Percentiles rank a stretch among this genome's conserved stretches.
Evolutionary conservation across 1,140 invertebrate genomes (phyloP).

Genomic region (Neuroterus valhalla): DNA sequence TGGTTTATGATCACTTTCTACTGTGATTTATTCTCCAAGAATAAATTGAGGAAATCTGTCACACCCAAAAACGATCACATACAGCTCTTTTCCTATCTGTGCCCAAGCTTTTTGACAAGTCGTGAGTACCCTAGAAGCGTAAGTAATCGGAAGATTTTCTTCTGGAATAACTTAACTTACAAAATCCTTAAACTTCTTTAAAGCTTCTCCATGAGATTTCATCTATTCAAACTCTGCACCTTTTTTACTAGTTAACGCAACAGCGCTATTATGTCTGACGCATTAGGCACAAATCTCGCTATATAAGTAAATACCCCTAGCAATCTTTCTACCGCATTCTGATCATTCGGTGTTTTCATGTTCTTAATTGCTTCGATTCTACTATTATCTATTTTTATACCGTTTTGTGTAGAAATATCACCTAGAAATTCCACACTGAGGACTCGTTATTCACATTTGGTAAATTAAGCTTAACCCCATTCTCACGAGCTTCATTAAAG

Average conservation of each 20-base stretch:
- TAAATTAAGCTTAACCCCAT: constrained; percentile 60
- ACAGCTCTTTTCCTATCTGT: constrained; percentile 71
- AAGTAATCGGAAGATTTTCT: constrained; percentile 55
- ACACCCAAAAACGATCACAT: constrained; percentile 71
- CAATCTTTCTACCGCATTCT: constrained; percentile 52
- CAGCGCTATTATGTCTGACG: constrained; percentile 38
- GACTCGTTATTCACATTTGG: constrained; percentile 60
- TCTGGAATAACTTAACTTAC: constrained; percentile 52
- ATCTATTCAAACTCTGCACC: constrained; percentile 35
- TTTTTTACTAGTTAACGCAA: constrained; percentile 49
- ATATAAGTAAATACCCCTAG: constrained; percentile 63
- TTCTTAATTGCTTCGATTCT: too few species aligned
- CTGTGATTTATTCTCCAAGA: constrained; percentile 54
- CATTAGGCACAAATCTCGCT: constrained; percentile 49
- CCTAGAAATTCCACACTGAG: constrained; percentile 64
- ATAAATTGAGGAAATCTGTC: constrained; percentile 56
- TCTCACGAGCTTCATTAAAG: constrained; percentile 51
- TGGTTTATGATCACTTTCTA: constrained; percentile 72
- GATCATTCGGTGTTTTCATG: constrained; percentile 49
- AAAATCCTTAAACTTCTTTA: constrained; percentile 42
- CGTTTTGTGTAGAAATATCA: constrained; percentile 63
- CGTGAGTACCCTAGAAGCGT: constrained; percentile 59
- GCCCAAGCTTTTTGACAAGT: constrained; percentile 54
- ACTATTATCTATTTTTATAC: constrained; percentile 64
- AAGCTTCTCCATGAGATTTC: constrained; percentile 32